Evolutionary conservation across 2,797 vertebrate species (phyloP), one percentile per base, ranked within the genome.

Genomic region (Muscicapa comitata): DNA sequence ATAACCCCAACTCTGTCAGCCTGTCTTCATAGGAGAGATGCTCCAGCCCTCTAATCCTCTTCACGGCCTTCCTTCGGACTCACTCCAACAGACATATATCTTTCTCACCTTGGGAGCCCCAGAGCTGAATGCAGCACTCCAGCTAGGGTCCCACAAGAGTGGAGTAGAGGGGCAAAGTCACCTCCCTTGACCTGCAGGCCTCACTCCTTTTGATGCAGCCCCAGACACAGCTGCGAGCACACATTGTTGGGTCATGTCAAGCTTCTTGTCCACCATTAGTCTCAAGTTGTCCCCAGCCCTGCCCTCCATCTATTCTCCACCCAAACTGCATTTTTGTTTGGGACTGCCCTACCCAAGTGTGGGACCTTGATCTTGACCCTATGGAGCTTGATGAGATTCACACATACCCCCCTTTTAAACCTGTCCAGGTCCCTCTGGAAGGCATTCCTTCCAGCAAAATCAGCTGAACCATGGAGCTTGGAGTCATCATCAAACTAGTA

Each of bases 371-470:
- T 23, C 35, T 42, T 43, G 24, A 58, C 29, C 6, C 25, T n/a
- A 5, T 5, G 37, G 35, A 68, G 4, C 5, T 48, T 48, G 16
- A 17, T 19, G 17, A 47, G 35, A 25, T 11, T 42, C 29, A 61
- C 15, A 31, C 2, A 53, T 25, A 17, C 0, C 0, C 15, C 5
- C 0, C 8, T n/a, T 9, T 62, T 9, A 55, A 42, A 61, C 8
- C 6, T 50, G 4, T 25, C 31, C 18, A 48, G 31, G 16, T 42
- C 6, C 10, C 42, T 55, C 5, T 37, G 35, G 35, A 50, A 21
- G 19, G 3, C 23, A 55, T 20, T 26, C 9, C 35, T 75, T 50
- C 11, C 42, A 62, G 55, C 16, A 37, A 28, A 35, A 51, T 9
- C 42, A 33, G 1, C 1, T 55, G 19, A 26, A 62, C 31, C 57